Percentiles rank a stretch among this genome's conserved stretches.
Conservation (phyloP, 2,113 vertebrate genomes). For the Tretioscincus oriximinensis region DNA sequence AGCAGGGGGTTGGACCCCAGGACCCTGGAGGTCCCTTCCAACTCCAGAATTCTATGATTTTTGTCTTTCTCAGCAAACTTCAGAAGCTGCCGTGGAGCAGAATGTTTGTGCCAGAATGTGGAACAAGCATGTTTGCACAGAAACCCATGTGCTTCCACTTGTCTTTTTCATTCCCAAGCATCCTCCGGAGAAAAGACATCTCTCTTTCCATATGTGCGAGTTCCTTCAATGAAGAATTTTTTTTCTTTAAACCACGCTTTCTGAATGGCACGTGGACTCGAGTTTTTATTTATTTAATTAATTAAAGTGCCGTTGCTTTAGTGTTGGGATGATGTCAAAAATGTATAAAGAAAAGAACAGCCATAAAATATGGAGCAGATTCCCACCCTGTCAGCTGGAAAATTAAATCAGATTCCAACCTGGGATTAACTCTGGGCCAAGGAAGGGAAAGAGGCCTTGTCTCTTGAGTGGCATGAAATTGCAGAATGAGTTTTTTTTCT, state of each 20-base stretch:
- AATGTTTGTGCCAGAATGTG: accelerated
- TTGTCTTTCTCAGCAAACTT: neutral
- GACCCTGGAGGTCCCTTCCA: too few species aligned
- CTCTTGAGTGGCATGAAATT: slow-evolving; percentile 86
- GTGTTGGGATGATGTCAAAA: slow-evolving; percentile 37
- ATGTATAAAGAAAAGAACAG: slow-evolving; percentile 66
- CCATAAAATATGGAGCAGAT: slow-evolving; percentile 65
- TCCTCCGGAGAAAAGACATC: neutral
- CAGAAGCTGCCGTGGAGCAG: neutral
- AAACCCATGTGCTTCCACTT: neutral
- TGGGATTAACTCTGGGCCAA: slow-evolving; percentile 74
- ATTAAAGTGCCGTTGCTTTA: slow-evolving; percentile 9
- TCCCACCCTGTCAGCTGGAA: slow-evolving; percentile 82
- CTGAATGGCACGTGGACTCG: slow-evolving; percentile 30
- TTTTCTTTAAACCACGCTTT: slow-evolving; percentile 3
- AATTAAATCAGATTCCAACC: slow-evolving; percentile 77
- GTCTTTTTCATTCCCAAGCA: too few species aligned
- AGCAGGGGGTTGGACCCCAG: too few species aligned
- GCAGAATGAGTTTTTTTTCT: slow-evolving; percentile 79
- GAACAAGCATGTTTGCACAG: too few species aligned
- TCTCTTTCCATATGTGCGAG: slow-evolving; percentile 9
- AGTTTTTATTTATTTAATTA: slow-evolving; percentile 31
- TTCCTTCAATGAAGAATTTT: slow-evolving; percentile 27
- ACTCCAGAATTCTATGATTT: neutral
- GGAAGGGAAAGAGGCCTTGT: slow-evolving; percentile 65